Evolutionary conservation across 2,113 vertebrate genomes (phyloP).

Genomic region (Oncorhynchus clarkii): DNA sequence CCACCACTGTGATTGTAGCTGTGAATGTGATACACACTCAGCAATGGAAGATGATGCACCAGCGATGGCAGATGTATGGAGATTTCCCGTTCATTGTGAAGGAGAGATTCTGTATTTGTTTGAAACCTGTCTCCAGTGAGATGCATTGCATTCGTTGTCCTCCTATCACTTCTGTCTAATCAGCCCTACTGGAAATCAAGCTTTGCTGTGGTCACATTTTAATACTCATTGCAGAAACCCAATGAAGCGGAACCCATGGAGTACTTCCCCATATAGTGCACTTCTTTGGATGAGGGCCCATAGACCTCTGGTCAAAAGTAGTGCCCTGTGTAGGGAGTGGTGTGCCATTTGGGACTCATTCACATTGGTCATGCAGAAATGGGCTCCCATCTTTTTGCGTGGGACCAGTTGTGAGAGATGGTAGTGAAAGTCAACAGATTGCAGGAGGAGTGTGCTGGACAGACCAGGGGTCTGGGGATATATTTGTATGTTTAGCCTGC

Average conservation of each 20-base stretch:
- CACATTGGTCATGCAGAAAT: slow-evolving; percentile 1
- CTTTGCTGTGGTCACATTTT: slow-evolving; percentile 17
- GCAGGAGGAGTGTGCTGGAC: slow-evolving; percentile 29
- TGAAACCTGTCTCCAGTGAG: background rate
- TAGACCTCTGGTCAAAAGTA: too few species aligned
- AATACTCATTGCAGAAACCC: slow-evolving; percentile 13
- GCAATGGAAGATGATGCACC: background rate
- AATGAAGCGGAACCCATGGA: slow-evolving; percentile 32
- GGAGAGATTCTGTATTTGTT: background rate
- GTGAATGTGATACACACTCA: background rate
- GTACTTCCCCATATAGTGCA: too few species aligned
- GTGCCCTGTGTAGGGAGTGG: background rate
- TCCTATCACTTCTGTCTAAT: background rate
- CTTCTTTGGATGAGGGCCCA: too few species aligned
- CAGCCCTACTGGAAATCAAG: slow-evolving; percentile 9
- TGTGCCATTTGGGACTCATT: background rate
- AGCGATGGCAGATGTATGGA: background rate
- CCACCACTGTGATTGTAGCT: slow-evolving; percentile 20
- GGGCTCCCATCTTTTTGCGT: background rate
- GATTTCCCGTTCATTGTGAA: slow-evolving; percentile 10
- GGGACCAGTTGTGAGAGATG: slow-evolving; percentile 48
- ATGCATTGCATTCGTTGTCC: slow-evolving; percentile 7
- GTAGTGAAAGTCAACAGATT: slow-evolving; percentile 45
- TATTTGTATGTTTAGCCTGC: slow-evolving; percentile 43
- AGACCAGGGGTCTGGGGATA: background rate